A percentile compares a stretch with the other conserved stretches of the same genome.
Conservation (phyloP, 2,888 invertebrate species). For the Drosophila vallismaia region DNA sequence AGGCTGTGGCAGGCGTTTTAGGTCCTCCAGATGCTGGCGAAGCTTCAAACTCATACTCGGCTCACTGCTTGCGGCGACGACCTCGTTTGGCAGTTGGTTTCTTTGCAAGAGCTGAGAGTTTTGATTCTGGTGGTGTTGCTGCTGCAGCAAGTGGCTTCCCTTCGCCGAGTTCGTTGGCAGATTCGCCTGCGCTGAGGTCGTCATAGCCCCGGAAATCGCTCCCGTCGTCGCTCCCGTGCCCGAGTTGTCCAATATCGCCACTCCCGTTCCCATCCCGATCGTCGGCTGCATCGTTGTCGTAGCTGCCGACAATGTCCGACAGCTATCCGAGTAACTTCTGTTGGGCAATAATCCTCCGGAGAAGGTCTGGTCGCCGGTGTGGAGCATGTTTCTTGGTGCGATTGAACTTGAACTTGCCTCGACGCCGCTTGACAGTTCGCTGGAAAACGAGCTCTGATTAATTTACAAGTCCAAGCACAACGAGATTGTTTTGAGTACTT, state of each 20-base stretch:
- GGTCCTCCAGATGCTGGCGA: conserved; percentile 83
- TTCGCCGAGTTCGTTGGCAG: conserved; percentile 70
- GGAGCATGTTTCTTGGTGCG: conserved; percentile 94
- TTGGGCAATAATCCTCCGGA: conserved; percentile 84
- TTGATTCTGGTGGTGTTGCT: conserved; percentile 51
- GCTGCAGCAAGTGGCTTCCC: conserved; percentile 69
- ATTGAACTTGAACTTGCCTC: conserved; percentile 89
- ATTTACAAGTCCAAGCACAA: too few relatives aligned
- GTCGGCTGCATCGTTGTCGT: conserved; percentile 84
- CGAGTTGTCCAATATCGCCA: conserved; percentile 67
- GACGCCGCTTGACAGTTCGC: conserved; percentile 83
- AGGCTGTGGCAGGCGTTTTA: conserved; percentile 79
- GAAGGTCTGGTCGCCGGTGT: conserved; percentile 85
- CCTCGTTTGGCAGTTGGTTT: conserved; percentile 66
- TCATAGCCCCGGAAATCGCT: conserved; percentile 76
- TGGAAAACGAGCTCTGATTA: conserved; percentile 29
- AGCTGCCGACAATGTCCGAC: conserved; percentile 84
- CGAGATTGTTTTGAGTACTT: conserved; percentile 66
- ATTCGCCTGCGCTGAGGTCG: conserved; percentile 71
- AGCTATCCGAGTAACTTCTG: conserved; percentile 85
- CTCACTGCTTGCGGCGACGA: conserved; percentile 39
- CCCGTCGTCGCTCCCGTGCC: conserved; percentile 69
- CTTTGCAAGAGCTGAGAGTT: conserved; percentile 32
- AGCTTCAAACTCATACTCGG: conserved; percentile 85
- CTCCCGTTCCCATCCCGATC: conserved; percentile 72